Percentiles rank a stretch among this genome's conserved stretches.
These are phyloP conservation scores for Apus apus DNA, from an alignment of 2,113 vertebrate genomes.

Conservation along the genomic window DNA sequence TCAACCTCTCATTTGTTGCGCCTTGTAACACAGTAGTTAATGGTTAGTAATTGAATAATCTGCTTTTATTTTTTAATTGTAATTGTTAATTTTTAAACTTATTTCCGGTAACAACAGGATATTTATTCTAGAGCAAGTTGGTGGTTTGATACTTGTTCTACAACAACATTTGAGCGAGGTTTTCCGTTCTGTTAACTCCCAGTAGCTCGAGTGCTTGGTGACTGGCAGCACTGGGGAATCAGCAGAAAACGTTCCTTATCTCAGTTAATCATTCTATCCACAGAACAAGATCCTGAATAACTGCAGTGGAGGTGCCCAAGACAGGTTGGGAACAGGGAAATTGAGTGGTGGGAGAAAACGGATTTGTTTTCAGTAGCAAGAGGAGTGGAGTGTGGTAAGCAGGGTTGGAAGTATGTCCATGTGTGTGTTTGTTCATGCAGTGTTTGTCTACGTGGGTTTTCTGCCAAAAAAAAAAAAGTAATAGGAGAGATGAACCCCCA, in stretches of 20 bases:
- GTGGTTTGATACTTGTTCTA: not conserved
- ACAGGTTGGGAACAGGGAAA: not conserved
- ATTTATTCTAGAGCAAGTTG: not conserved
- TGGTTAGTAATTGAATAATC: not conserved
- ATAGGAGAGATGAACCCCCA: not conserved
- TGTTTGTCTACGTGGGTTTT: not conserved
- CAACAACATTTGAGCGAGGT: not conserved
- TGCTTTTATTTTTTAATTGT: not conserved
- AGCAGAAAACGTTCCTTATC: not conserved
- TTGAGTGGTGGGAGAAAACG: not conserved
- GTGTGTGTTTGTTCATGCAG: not conserved
- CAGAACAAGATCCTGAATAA: conserved; percentile 45
- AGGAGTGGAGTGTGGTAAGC: conserved; percentile 35
- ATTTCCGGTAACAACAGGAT: not conserved
- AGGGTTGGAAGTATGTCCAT: not conserved
- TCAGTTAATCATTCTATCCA: conserved; percentile 26
- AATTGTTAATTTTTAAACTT: conserved; percentile 13
- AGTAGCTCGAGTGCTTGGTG: not conserved
- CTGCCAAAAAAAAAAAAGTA: not conserved
- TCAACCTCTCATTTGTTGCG: not conserved
- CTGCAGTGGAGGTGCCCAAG: not conserved
- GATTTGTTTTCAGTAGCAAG: conserved; percentile 45
- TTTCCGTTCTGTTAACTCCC: not conserved
- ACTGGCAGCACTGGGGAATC: not conserved
- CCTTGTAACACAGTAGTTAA: not conserved